These are phyloP conservation scores for Hemiscyllium ocellatum DNA, from an alignment of 2,113 vertebrate genomes.

Conservation along the genomic window DNA sequence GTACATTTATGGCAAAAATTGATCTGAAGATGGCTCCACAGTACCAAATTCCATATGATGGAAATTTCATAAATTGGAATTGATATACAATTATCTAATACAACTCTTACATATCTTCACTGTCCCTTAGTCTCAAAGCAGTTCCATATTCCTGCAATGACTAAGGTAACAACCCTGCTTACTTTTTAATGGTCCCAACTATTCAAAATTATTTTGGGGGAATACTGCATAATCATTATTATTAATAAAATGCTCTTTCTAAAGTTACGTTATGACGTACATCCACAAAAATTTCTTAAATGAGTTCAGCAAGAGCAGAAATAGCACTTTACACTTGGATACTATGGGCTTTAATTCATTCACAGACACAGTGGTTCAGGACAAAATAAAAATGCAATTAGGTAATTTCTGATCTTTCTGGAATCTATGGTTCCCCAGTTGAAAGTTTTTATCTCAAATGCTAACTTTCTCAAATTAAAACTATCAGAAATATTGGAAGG, in stretches of 20 bases:
- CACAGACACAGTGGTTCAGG: neutral
- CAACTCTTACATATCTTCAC: neutral
- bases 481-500: neutral
- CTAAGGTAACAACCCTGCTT: neutral
- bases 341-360: neutral
- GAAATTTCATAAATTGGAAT: neutral
- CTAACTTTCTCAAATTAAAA: neutral
- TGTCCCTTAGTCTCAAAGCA: too few species aligned
- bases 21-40: conserved; percentile 7
- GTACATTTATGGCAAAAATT: neutral
- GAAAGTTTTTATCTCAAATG: neutral
- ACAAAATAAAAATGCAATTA: neutral
- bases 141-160: neutral
- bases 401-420: neutral
- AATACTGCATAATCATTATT: neutral
- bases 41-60: neutral
- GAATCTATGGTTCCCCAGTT: neutral
- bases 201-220: neutral
- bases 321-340: neutral
- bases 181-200: neutral
- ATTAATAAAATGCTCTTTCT: neutral
- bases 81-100: neutral
- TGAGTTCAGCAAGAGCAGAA: neutral
- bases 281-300: neutral
- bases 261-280: neutral